Base-by-base conservation (phyloP, 2,113 vertebrate species). In the Glaucomys volans region DNA sequence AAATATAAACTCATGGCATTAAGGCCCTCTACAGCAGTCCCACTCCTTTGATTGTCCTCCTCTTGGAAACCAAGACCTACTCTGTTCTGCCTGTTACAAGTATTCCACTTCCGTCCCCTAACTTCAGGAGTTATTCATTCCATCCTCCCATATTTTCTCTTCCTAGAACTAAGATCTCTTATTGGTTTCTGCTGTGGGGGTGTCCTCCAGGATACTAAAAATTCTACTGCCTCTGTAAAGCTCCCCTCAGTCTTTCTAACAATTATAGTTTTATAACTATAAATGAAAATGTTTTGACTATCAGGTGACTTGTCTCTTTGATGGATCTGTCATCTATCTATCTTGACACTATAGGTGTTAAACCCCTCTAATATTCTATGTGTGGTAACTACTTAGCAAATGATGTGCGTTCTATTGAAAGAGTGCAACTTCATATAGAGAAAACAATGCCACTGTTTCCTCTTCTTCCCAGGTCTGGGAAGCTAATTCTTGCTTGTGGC, bases 231-330 rank as follows among this genome's bases (percentile, higher is more conserved):
- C n/a, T 87, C 18, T 71, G 66, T 42, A 87, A 95, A 90, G 42
- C 57, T 84, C 12, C 54, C 17, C 16, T 54, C n/a, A 67, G 7
- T 42, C 40, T 44, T 94, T 67, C 74, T 62, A 75, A 80, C 22
- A 64, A 64, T 40, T n/a, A 59, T 26, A 16, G 24, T 94, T 92
- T 72, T 72, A 95, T 30, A 90, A 6, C 44, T 95, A 52, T 67
- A 89, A 64, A 77, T 47, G 22, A 92, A 96, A 94, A 76, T 74
- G 13, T 40, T 95, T 87, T 84, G 1, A 86, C 5, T 54, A 71
- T 32, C n/a, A 75, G 20, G 94, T 87, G 37, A 17, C 30, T 87
- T 89, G 67, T 66, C 44, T 84, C 40, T 83, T 80, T 94, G 20
- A 67, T 37, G 30, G 26, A 30, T 35, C 52, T 83, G 67, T 47